These are phyloP conservation scores for Peromyscus nudipes DNA, from an alignment of 2,797 vertebrate genomes.

Conservation along the genomic window DNA sequence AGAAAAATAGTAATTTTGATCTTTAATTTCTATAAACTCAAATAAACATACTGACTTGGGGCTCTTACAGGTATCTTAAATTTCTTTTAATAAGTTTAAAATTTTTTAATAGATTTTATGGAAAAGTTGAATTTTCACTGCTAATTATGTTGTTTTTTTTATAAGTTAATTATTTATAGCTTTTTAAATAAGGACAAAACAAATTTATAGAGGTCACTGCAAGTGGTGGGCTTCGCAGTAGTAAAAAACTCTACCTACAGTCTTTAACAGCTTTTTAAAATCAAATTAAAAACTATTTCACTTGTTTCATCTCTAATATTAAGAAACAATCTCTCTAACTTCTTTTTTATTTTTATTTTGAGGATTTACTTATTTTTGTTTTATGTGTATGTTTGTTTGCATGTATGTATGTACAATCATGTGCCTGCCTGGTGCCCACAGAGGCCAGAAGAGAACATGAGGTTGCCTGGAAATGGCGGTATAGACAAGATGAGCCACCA, in stretches of 20 bases:
- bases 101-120: neutral
- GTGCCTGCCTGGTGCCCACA: neutral
- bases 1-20: constrained; percentile 35
- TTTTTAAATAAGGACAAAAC: neutral
- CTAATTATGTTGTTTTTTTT: constrained; percentile 33
- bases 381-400: neutral
- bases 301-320: neutral
- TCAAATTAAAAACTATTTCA: constrained; percentile 36
- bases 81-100: neutral
- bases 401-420: neutral
- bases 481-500: neutral
- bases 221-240: neutral
- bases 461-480: neutral
- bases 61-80: constrained; percentile 13
- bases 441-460: neutral
- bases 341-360: neutral
- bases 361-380: neutral
- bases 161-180: neutral
- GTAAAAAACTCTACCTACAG: neutral
- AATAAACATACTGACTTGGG: neutral
- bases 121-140: neutral
- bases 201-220: neutral
- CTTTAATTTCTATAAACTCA: neutral
- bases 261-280: neutral
- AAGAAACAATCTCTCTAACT: constrained; percentile 2